Evolutionary conservation across 1,140 invertebrate genomes (phyloP), one percentile per base, ranked within the genome.

Genomic region (Samia ricini): DNA sequence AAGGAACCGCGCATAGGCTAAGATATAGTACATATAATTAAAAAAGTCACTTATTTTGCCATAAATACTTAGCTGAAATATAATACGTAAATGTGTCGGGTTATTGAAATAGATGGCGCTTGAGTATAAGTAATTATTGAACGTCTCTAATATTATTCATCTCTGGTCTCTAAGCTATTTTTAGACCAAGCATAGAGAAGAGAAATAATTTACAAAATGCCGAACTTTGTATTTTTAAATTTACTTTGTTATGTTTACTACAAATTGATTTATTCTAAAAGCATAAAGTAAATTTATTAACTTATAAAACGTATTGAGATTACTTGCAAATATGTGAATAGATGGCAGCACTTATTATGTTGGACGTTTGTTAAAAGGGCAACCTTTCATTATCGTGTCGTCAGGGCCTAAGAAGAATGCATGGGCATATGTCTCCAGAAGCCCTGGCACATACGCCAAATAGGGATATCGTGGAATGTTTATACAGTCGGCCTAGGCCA

Each of bases 101-200:
- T 68, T 63, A 61, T 64, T 68, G 66, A 61, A 64, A 66, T 66
- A 72, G 74, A 80, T 79, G 73, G 84, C 83, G 85, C 85, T 85
- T 88, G 85, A 81, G 84, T 85, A 83, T 75, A 78, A 74, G 71
- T 81, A 71, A 83, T 81, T 88, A 88, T 88, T 84, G 85, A 88
- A 76, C 82, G 78, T 75, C 69, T 76, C 72, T 1, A 4, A 42
- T 1, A 15, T 15, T 42, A 42, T 42, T n/a, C n/a, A n/a, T n/a
- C n/a, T n/a, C n/a, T n/a, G n/a, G 26, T 60, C 70, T 79, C 78
- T 60, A 58, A 50, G 74, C 79, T 88, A 86, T 88, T 84, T 86
- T 83, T 88, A 84, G 83, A 77, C 26, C 8, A 20, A 21, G 4
- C 19, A 18, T 49, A 49, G 12, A 21, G 33, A 15, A 42, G 12